Evolutionary conservation across 2,888 invertebrate genomes (phyloP), one percentile per base, ranked within the genome.

Genomic region (Crematogaster levior): DNA sequence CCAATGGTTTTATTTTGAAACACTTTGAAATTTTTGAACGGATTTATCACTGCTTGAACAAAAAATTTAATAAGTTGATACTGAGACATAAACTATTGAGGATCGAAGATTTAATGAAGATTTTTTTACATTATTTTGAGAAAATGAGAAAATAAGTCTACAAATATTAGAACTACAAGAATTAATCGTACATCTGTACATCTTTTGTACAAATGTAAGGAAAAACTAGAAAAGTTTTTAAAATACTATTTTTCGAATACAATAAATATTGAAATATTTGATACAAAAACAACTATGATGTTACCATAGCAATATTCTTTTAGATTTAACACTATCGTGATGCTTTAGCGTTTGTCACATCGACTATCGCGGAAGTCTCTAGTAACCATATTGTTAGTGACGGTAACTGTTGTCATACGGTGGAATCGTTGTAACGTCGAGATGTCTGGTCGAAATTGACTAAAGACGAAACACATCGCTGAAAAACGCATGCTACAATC

Each of bases 351-450:
- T 65, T 66, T 7, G 51, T 27, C 51, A 51, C 27, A 43, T 66
- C 40, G 40, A 66, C 6, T 66, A 43, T 40, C 12, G 40, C 30
- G 27, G 18, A 66, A 51, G 37, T 30, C 21, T 56, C 15, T 40
- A 53, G 34, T 12, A 66, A 56, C 18, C 24, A 24, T 37, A 68
- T 30, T 56, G 10, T 40, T 53, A 30, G 27, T 66, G 24, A 46
- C 27, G n/a, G n/a, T 73, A 60, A 75, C 27, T 66, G 66, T 40
- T 48, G 9, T 30, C 37, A 40, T n/a, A 21, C 53, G 66, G 66
- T 77, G 77, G 77, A 77, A 66, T 77, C 77, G 77, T 66, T 77
- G 75, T 77, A 77, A 77, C 68, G 68, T 77, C 43, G 56, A 56
- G 27, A n/a, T n/a, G n/a, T n/a, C n/a, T n/a, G n/a, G 66, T 77